phyloP scores from a whole-genome alignment of 2,113 vertebrate genomes.

The Melanotaenia duboulayi region DNA sequence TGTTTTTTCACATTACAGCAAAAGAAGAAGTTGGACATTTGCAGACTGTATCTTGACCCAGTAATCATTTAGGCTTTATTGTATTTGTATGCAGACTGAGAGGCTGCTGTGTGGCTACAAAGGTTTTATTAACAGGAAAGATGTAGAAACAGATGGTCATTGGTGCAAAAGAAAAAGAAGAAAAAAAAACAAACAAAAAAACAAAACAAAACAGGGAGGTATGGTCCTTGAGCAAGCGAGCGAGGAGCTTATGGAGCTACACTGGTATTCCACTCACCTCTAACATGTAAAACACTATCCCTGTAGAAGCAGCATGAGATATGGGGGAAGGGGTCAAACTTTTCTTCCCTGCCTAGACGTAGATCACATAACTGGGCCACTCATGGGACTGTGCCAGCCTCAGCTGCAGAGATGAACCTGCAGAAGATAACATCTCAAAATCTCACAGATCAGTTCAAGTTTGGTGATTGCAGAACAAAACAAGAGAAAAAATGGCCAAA shows the following conservation, averaged over 20 bases:
- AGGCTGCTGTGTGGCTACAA: constrained; percentile 27
- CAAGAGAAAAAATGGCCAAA: neutral
- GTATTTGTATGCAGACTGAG: neutral
- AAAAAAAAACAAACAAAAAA: too few species aligned
- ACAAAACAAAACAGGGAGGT: constrained; percentile 33
- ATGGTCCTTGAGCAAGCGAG: constrained; percentile 39
- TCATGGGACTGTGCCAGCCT: constrained; percentile 25
- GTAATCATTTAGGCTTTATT: neutral
- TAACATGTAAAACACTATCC: constrained; percentile 73
- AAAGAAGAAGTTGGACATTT: neutral
- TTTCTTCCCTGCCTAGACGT: constrained; percentile 42
- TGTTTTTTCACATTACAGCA: constrained; percentile 25
- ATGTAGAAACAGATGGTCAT: constrained; percentile 57
- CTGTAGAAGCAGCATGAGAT: constrained; percentile 59
- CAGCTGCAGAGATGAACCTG: constrained; percentile 28
- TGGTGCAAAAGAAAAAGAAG: too few species aligned
- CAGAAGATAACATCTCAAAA: neutral
- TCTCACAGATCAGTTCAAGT: neutral
- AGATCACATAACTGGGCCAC: constrained; percentile 62
- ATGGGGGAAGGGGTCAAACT: constrained; percentile 55
- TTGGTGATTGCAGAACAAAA: neutral
- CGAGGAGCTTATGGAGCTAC: constrained; percentile 26
- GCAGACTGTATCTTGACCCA: neutral
- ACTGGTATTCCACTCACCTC: constrained; percentile 72
- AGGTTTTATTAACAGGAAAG: constrained; percentile 36